Conservation (phyloP, 2,113 vertebrate genomes). For the Platysternon megacephalum region DNA sequence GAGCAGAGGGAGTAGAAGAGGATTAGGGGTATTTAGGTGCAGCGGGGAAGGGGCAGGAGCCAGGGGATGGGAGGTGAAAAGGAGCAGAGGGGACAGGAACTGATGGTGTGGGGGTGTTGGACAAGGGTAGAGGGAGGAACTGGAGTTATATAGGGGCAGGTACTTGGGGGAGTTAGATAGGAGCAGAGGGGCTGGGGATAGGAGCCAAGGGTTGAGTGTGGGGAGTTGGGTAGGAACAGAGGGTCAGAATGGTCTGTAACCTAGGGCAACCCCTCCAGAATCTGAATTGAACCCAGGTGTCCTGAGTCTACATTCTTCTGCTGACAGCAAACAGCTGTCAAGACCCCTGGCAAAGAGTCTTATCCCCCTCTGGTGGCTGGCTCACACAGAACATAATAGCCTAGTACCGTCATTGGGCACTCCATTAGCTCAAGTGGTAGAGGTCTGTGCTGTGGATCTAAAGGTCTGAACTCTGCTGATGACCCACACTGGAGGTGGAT, state of each 20-base stretch:
- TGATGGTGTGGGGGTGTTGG: too few relatives aligned
- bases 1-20: neutral
- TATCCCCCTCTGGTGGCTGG: neutral
- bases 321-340: neutral
- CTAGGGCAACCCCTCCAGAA: neutral
- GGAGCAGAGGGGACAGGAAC: too few relatives aligned
- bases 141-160: too few relatives aligned
- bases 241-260: neutral
- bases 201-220: neutral
- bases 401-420: neutral
- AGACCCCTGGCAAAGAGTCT: neutral
- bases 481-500: neutral
- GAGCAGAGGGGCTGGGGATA: too few relatives aligned
- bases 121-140: too few relatives aligned
- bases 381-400: neutral
- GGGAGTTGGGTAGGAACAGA: neutral
- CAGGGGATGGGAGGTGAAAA: too few relatives aligned
- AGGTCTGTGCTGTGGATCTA: neutral
- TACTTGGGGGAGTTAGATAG: neutral
- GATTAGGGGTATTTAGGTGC: neutral
- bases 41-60: too few relatives aligned
- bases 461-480: neutral
- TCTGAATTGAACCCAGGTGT: neutral
- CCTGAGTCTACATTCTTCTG: neutral
- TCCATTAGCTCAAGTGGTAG: neutral